These are phyloP conservation scores for Climacteris rufus DNA, from an alignment of 2,113 vertebrate species.

Conservation along the genomic window DNA sequence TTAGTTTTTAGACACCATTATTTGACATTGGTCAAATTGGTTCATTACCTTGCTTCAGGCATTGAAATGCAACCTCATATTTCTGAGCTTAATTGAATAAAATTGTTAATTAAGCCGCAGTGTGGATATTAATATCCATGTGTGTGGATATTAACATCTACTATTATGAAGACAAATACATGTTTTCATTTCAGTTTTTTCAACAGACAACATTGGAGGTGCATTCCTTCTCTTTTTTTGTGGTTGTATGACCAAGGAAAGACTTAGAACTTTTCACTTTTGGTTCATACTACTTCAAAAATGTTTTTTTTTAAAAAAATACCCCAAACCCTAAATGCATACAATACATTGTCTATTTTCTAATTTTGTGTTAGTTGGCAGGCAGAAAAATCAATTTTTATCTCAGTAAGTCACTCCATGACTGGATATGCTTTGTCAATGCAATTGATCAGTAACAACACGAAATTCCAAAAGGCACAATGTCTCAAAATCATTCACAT, in stretches of 20 bases:
- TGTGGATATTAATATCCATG: neutral
- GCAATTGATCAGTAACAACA: neutral
- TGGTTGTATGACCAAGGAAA: neutral
- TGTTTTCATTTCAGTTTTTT: neutral
- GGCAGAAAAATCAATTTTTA: neutral
- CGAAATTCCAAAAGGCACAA: neutral
- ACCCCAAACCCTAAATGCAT: neutral
- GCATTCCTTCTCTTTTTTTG: neutral
- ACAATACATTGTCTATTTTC: neutral
- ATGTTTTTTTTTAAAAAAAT: neutral
- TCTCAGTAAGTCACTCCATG: neutral
- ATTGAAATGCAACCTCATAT: neutral
- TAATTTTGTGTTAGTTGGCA: neutral
- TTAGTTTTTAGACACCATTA: neutral
- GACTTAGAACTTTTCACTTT: neutral
- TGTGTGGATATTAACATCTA: neutral
- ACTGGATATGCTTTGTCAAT: neutral
- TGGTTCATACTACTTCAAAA: constrained; percentile 15
- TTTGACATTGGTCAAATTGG: neutral
- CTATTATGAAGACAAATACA: neutral
- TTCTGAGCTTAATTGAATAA: neutral
- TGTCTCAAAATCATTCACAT: neutral
- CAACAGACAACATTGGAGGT: neutral
- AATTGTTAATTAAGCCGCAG: neutral
- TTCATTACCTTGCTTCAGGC: neutral